Base-by-base conservation (phyloP, 2,113 vertebrate genomes). In the Psilopogon haemacephalus region DNA sequence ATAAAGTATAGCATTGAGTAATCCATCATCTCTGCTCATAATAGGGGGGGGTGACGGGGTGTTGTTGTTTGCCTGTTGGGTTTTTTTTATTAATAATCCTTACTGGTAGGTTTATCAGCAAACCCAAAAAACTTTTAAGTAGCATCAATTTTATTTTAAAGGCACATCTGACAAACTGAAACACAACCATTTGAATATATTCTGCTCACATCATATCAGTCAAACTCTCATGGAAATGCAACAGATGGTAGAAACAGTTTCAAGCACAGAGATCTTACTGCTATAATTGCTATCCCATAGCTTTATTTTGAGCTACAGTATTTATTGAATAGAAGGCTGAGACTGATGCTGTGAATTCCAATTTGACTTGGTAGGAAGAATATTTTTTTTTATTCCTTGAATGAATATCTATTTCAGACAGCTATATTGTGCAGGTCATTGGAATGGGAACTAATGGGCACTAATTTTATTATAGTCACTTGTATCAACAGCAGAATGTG, bases 381-480 rank as follows among this genome's bases (percentile, higher is more conserved):
- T 88, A 97, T 90, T n/a, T 23, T 35, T 32, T 46, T 58, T 74
- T n/a, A 65, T 89, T 96, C 52, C 84, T 95, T 91, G 89, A 97
- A 95, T 14, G 3, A 67, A 88, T 84, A 56, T 89, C 94, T 95
- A 83, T 84, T 95, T 96, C 89, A 90, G 77, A 95, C 82, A 79
- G 89, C 75, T 95, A 67, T 37, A 95, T 48, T 92, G 72, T 90
- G 93, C 54, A 93, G 58, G 46, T 75, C 90, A 89, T 68, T 73
- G 40, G 60, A 95, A 95, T 44, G 35, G 60, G 85, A 85, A 44
- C 42, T 44, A 44, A 44, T 44, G 42, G 42, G 82, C 37, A 94
- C 67, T 86, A 94, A 95, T 97, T 97, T 94, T 88, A 96, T 94
- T 85, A 90, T 30, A 95, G 86, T 79, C 96, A 97, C 96, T 97